phyloP scores from a whole-genome alignment of 2,888 invertebrate genomes.

The Watsonalla cultraria region DNA sequence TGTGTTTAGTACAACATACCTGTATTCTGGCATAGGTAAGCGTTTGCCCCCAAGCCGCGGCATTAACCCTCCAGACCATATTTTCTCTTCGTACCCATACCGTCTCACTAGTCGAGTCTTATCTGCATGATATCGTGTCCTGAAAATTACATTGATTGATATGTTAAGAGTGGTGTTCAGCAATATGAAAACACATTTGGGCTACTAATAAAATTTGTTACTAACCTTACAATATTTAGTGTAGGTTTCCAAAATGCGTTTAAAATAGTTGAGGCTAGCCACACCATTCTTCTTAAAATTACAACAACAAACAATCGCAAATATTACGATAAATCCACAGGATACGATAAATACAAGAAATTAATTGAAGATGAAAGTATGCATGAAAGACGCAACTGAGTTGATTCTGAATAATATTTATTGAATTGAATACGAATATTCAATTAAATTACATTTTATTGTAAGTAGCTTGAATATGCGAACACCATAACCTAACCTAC shows the following conservation, averaged over 20 bases:
- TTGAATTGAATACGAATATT: too few relatives aligned
- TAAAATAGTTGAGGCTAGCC: conserved; percentile 50
- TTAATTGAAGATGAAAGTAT: too few relatives aligned
- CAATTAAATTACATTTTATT: too few relatives aligned
- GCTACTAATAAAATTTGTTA: conserved; percentile 1
- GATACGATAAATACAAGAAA: too few relatives aligned
- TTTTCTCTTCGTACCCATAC: conserved; percentile 84
- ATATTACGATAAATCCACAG: too few relatives aligned
- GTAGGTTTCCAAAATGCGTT: conserved; percentile 59
- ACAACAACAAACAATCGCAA: neutral
- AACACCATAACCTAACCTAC: too few relatives aligned
- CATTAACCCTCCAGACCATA: conserved; percentile 83
- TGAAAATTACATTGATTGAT: conserved; percentile 28
- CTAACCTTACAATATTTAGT: conserved; percentile 62
- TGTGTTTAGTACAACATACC: conserved; percentile 32
- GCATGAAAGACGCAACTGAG: too few relatives aligned
- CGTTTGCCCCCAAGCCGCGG: conserved; percentile 80
- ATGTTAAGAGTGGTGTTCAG: too few relatives aligned
- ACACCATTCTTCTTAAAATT: conserved; percentile 39
- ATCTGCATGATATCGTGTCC: conserved; percentile 80
- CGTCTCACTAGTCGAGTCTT: conserved; percentile 81
- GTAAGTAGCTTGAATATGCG: too few relatives aligned
- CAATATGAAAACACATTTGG: neutral
- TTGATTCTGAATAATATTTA: too few relatives aligned
- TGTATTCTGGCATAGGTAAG: conserved; percentile 83